Evolutionary conservation across 92 coral and sea anemone genomes (phyloP), one percentile per base, ranked within the genome.

Genomic region (Desmophyllum pertusum): DNA sequence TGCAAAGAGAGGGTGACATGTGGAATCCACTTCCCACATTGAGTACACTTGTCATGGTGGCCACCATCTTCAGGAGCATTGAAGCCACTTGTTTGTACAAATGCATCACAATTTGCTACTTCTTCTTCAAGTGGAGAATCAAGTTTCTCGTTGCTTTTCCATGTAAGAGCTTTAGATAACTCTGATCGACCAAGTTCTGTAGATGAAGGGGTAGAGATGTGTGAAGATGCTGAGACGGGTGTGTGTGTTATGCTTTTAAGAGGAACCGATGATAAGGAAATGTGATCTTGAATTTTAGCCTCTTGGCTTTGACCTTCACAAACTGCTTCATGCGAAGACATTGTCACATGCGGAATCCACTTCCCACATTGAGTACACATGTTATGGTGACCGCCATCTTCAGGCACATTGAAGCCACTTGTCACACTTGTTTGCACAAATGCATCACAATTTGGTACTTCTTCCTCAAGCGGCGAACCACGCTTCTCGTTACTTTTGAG

Each of bases 291-390:
- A 68, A 45, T 67, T 66, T 31, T 53, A 29, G 37, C 46, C 48
- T 76, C 91, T 61, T 29, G 85, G 11, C 85, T 88, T 23, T 30
- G 78, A n/a, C 88, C 91, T 67, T 88, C 85, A 48, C 91, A 88
- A 77, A 83, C 88, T 53, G 79, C 59, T 68, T 88, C 91, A 70
- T 88, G 91, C 36, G 84, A 67, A 25, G 79, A 79, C 10, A 61
- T 14, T 6, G 91, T 88, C 9, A 72, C 84, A 30, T 23, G 70
- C 5, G 91, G 91, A 14, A 88, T 52, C 84, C 50, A 31, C 80
- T 83, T 85, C 36, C 62, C 88, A 77, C 91, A 88, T 21, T 88
- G 45, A 23, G 30, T 41, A 51, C 91, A 88, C 43, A 33, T 45
- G 4, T 39, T 53, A 61, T 40, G 23, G 8, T 59, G 66, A 42